Percentiles rank a stretch among this genome's conserved stretches.
Conservation (phyloP, 2,797 vertebrate species). For the Poeciliopsis paucimaculata region DNA sequence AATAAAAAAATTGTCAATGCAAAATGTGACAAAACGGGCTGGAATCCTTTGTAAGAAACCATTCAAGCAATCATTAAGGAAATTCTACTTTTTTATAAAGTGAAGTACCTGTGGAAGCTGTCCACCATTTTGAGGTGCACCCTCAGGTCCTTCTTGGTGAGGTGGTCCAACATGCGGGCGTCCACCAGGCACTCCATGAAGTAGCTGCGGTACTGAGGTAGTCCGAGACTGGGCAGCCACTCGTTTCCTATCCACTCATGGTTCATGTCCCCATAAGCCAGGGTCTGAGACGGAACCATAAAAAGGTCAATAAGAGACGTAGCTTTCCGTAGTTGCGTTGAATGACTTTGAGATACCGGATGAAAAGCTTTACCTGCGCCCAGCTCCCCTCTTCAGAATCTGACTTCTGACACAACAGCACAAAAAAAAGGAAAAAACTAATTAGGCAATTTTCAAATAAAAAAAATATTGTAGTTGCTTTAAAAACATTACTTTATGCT, state of each 20-base stretch:
- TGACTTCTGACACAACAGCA: slow-evolving; percentile 82
- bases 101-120: slow-evolving; percentile 94
- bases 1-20: not conserved
- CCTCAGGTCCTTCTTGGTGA: slow-evolving; percentile 97
- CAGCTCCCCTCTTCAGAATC: slow-evolving; percentile 97
- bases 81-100: not conserved
- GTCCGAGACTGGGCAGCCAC: slow-evolving; percentile 96
- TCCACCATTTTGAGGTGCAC: slow-evolving; percentile 99
- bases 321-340: not conserved
- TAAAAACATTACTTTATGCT: not conserved
- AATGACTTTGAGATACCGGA: not conserved
- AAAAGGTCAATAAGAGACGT: not conserved
- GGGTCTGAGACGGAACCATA: slow-evolving; percentile 79
- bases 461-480: not conserved
- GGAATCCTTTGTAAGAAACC: not conserved
- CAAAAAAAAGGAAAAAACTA: not conserved
- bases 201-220: slow-evolving; percentile 98
- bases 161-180: slow-evolving; percentile 96
- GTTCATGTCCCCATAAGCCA: slow-evolving; percentile 98
- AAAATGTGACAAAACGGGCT: not conserved
- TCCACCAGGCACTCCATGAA: slow-evolving; percentile 99
- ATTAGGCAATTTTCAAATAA: not conserved
- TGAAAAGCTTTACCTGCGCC: slow-evolving; percentile 89
- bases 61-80: not conserved
- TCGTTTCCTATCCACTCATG: slow-evolving; percentile 99